Evolutionary conservation across 2,888 invertebrate species (phyloP).

Genomic region (Oxycera nigricornis): DNA sequence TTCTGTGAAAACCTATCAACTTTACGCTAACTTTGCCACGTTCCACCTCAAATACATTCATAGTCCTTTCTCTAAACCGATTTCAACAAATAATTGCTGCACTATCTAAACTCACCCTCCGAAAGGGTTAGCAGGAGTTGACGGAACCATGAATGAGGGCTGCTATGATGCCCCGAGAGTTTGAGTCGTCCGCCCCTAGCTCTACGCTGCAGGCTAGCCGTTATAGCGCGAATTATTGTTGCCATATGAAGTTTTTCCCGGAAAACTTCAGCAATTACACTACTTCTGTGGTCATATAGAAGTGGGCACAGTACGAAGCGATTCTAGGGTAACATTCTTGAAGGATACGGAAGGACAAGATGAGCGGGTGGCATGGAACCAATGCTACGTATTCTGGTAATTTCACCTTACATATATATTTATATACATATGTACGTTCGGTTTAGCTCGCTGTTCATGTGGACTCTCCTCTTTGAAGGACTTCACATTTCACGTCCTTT

Average conservation of each 20-base stretch:
- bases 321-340: too few relatives aligned
- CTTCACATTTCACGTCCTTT: not conserved
- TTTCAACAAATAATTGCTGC: too few relatives aligned
- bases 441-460: not conserved
- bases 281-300: slow-evolving; percentile 16
- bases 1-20: too few relatives aligned
- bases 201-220: not conserved
- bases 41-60: too few relatives aligned
- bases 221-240: slow-evolving; percentile 21
- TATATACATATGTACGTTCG: too few relatives aligned
- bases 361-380: too few relatives aligned
- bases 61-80: too few relatives aligned
- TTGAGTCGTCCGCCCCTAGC: not conserved
- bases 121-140: too few relatives aligned
- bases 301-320: slow-evolving; percentile 16
- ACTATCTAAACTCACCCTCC: too few relatives aligned
- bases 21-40: too few relatives aligned
- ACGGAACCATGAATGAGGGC: not conserved
- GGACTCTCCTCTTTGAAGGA: not conserved
- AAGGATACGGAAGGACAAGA: too few relatives aligned
- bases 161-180: not conserved
- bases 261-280: slow-evolving; percentile 36
- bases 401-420: not conserved
- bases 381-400: slow-evolving; percentile 13
- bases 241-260: slow-evolving; percentile 1